Evolutionary conservation across 2,888 invertebrate genomes (phyloP).

Genomic region (Phrixothrix hirtus): DNA sequence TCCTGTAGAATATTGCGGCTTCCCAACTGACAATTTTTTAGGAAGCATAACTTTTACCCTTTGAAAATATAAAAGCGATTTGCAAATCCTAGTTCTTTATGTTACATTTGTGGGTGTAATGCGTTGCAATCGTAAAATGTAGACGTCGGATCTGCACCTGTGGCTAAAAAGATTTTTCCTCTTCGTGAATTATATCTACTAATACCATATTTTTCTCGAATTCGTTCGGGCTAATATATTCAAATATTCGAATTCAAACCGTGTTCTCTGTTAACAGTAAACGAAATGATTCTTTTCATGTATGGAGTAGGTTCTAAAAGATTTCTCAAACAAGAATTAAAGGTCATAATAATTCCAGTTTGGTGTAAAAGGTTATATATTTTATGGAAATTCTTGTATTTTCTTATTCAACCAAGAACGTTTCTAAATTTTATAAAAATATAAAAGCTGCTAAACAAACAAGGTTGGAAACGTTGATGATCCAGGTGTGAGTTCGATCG

Average conservation of each 20-base stretch:
- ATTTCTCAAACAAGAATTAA: too few relatives aligned
- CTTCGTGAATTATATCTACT: constrained; percentile 43
- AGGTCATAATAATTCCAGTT: too few relatives aligned
- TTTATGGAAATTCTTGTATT: too few relatives aligned
- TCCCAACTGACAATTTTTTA: constrained; percentile 38
- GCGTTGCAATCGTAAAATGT: constrained; percentile 43
- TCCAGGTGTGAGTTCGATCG: constrained; percentile 55
- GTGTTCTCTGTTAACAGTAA: too few relatives aligned
- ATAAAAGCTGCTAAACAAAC: constrained; percentile 47
- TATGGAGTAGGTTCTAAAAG: too few relatives aligned
- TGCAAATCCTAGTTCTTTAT: constrained; percentile 20
- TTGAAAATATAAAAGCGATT: constrained; percentile 20
- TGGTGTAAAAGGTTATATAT: too few relatives aligned
- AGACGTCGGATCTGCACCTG: constrained; percentile 48
- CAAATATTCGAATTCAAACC: constrained; percentile 54
- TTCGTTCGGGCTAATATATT: constrained; percentile 47
- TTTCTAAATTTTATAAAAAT: constrained; percentile 34
- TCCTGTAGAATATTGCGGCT: constrained; percentile 37
- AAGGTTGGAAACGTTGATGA: constrained; percentile 42
- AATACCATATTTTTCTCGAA: constrained; percentile 49
- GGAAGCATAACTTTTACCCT: constrained; percentile 38
- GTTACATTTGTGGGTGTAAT: constrained; percentile 22
- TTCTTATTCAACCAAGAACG: constrained; percentile 21
- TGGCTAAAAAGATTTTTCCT: constrained; percentile 39
- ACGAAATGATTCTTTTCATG: too few relatives aligned